These are phyloP conservation scores for Tachysurus fulvidraco DNA, from an alignment of 2,113 vertebrate genomes.

Conservation along the genomic window DNA sequence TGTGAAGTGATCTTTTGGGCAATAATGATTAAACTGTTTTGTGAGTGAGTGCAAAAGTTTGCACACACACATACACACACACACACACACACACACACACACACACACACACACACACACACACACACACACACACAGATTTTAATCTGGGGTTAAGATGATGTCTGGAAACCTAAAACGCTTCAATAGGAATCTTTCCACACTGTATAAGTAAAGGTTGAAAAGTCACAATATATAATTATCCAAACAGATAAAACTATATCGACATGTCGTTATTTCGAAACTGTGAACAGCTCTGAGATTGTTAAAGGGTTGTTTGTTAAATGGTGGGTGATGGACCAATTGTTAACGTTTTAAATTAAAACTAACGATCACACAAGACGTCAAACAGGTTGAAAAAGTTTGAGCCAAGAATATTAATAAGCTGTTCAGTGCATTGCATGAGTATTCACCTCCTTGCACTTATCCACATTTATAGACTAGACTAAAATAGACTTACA, in stretches of 20 bases:
- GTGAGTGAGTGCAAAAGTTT: too few relatives aligned
- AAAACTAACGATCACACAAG: neutral
- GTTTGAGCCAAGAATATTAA: neutral
- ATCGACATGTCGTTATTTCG: neutral
- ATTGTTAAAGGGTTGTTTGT: neutral
- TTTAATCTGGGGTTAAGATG: neutral
- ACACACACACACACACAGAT: too few relatives aligned
- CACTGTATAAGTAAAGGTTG: neutral
- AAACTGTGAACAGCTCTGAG: neutral
- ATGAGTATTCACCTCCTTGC: neutral
- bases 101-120: too few relatives aligned
- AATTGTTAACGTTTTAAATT: neutral
- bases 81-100: too few relatives aligned
- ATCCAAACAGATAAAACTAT: neutral
- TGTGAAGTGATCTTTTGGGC: too few relatives aligned
- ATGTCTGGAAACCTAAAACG: slow-evolving; percentile 7
- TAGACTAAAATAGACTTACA: neutral
- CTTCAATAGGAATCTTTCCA: neutral
- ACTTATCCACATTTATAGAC: neutral
- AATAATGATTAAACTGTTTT: too few relatives aligned
- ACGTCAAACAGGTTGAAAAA: neutral
- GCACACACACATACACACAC: too few relatives aligned
- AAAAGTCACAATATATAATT: neutral
- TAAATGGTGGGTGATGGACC: neutral
- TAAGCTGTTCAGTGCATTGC: neutral